A percentile compares a stretch with the other conserved stretches of the same genome.
Evolutionary conservation across 2,797 vertebrate genomes (phyloP).

Genomic region (Urocyon cinereoargenteus): DNA sequence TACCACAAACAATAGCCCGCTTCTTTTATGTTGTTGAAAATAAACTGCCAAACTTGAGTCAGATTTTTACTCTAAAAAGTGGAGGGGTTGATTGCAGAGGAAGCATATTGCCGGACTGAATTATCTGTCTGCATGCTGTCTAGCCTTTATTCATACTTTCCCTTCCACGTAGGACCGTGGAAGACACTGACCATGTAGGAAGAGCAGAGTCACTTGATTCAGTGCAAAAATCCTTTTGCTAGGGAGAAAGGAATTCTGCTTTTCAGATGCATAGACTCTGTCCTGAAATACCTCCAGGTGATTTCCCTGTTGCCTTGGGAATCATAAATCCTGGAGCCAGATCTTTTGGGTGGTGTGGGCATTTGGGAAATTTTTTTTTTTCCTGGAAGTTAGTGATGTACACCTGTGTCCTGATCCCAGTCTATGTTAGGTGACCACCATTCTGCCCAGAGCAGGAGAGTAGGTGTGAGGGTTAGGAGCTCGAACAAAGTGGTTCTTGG

Average conservation of each 20-base stretch:
- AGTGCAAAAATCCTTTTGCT: neutral
- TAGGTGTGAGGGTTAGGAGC: neutral
- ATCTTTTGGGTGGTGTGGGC: neutral
- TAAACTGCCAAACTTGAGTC: neutral
- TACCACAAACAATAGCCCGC: neutral
- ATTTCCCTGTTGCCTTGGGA: neutral
- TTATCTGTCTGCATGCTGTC: neutral
- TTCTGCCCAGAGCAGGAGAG: neutral
- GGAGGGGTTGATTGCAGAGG: neutral
- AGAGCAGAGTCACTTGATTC: neutral
- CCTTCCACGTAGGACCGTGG: neutral
- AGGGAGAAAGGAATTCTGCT: neutral
- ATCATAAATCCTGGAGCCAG: neutral
- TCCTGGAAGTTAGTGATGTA: neutral
- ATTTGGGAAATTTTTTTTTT: neutral
- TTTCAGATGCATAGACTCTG: neutral
- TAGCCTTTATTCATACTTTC: neutral
- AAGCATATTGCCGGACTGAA: neutral
- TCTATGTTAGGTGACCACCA: neutral
- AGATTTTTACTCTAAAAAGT: too few relatives aligned
- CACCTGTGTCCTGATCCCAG: neutral
- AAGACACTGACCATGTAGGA: neutral
- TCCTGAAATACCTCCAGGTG: neutral
- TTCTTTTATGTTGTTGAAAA: neutral
- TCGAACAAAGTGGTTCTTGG: fast-evolving